Evolutionary conservation across 1,140 invertebrate species (phyloP).

Genomic region (Neelides sp.): DNA sequence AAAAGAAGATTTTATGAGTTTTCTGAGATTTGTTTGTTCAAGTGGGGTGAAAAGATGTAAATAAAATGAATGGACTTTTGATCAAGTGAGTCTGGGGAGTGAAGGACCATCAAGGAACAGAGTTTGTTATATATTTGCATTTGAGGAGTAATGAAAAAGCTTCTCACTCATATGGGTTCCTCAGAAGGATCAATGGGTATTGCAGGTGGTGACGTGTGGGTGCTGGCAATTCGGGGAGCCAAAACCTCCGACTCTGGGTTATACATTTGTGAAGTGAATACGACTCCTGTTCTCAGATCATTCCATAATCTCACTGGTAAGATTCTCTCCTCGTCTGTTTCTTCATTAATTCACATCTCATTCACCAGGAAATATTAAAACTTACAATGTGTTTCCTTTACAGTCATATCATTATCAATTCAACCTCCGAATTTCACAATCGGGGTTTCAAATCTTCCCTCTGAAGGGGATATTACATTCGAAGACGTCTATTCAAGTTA

Average conservation of each 20-base stretch:
- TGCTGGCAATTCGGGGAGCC: conserved; percentile 57
- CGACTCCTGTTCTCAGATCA: conserved; percentile 56
- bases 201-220: conserved; percentile 68
- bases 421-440: conserved; percentile 18
- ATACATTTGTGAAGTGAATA: conserved; percentile 70
- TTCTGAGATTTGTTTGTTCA: no score
- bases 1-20: no score
- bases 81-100: no score
- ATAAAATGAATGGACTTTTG: no score
- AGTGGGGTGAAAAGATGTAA: no score
- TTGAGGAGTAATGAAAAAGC: neutral
- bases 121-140: no score
- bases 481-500: conserved; percentile 17
- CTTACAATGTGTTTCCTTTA: conserved; percentile 20
- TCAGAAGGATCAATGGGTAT: no score
- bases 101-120: no score
- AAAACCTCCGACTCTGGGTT: conserved; percentile 56
- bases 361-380: neutral
- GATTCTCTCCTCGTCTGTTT: conserved; percentile 22
- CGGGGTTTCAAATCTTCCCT: neutral
- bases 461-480: conserved; percentile 16
- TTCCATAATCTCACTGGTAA: conserved; percentile 61
- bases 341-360: no score
- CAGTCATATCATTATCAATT: conserved; percentile 39
- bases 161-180: conserved; percentile 6